These are phyloP conservation scores for Saccopteryx bilineata DNA, from an alignment of 2,113 vertebrate species.

Conservation along the genomic window DNA sequence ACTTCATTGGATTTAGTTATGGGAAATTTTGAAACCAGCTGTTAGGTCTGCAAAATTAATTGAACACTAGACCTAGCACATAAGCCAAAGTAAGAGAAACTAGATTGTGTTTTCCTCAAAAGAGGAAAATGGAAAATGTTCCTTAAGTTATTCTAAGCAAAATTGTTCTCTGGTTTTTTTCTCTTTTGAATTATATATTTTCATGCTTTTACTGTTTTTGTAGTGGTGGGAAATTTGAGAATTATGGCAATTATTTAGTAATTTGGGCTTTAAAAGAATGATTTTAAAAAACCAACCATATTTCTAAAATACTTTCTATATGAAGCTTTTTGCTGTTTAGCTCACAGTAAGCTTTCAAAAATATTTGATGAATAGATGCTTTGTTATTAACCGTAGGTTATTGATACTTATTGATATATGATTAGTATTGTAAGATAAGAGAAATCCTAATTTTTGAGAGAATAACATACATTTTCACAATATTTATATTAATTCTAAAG, in stretches of 20 bases:
- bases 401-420: not conserved
- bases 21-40: not conserved
- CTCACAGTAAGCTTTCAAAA: slow-evolving; percentile 11
- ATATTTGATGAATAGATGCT: slow-evolving; percentile 53
- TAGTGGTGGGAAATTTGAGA: slow-evolving; percentile 36
- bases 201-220: slow-evolving; percentile 31
- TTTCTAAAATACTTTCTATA: not conserved
- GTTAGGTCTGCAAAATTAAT: slow-evolving; percentile 42
- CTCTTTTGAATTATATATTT: not conserved
- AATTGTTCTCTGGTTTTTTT: not conserved
- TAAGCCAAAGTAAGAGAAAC: not conserved
- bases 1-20: not conserved
- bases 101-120: not conserved
- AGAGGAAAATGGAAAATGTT: not conserved
- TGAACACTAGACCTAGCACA: not conserved
- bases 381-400: not conserved
- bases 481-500: slow-evolving; percentile 61
- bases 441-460: slow-evolving; percentile 5
- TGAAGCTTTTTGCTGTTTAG: not conserved
- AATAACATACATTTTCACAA: not conserved
- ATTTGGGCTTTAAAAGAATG: not conserved
- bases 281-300: not conserved
- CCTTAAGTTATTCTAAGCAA: slow-evolving; percentile 31
- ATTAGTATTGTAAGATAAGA: slow-evolving; percentile 26
- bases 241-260: not conserved